Conservation (phyloP, 2,113 vertebrate species). For the Podiceps cristatus region DNA sequence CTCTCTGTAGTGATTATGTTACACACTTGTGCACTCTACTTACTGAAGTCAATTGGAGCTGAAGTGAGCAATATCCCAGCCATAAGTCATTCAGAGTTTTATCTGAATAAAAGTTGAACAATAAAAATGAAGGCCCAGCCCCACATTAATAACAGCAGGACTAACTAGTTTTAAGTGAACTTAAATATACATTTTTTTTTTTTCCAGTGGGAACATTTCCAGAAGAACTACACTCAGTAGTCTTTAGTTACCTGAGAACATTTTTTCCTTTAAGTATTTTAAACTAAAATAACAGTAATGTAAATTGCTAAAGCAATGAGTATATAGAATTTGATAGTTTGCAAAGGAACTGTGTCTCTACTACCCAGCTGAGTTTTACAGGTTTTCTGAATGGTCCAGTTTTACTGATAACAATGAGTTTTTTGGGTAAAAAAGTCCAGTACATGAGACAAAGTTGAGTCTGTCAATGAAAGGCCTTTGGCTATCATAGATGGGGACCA, state of each 20-base stretch:
- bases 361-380: not conserved
- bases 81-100: not conserved
- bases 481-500: not conserved
- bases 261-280: not conserved
- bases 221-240: not conserved
- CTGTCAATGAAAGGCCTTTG: not conserved
- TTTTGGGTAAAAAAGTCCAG: not conserved
- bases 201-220: not conserved
- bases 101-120: not conserved
- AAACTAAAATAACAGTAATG: not conserved
- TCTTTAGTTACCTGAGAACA: not conserved
- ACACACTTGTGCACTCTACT: not conserved
- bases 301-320: not conserved
- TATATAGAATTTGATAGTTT: not conserved
- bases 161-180: not conserved
- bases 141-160: not conserved
- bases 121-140: not conserved
- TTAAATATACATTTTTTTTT: not conserved
- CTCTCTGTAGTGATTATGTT: not conserved
- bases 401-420: not conserved
- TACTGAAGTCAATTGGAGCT: not conserved
- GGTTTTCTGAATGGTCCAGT: not conserved
- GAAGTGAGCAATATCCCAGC: not conserved
- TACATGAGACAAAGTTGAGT: not conserved
- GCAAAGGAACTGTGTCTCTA: not conserved